Evolutionary conservation across 2,797 vertebrate genomes (phyloP).

Genomic region (Crotalus adamanteus): DNA sequence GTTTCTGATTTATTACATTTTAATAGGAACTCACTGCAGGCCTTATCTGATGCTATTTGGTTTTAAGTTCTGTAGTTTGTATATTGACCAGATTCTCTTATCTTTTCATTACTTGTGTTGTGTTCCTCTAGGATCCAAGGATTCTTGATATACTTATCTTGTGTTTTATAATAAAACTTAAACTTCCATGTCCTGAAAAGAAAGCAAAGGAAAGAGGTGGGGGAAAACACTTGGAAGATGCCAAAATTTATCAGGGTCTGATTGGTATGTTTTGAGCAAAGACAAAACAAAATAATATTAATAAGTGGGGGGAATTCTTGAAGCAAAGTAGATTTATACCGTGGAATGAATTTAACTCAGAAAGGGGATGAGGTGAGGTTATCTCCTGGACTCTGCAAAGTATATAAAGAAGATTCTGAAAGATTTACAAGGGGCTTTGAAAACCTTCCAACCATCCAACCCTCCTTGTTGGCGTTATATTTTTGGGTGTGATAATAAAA

Average conservation of each 20-base stretch:
- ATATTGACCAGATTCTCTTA: slow-evolving; percentile 76
- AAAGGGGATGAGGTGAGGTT: background rate
- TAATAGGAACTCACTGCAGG: slow-evolving; percentile 72
- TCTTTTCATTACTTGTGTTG: slow-evolving; percentile 72
- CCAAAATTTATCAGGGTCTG: slow-evolving; percentile 55
- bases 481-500: background rate
- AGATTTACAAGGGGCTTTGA: background rate
- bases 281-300: background rate
- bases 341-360: background rate
- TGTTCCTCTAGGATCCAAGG: slow-evolving; percentile 66
- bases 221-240: slow-evolving; percentile 51
- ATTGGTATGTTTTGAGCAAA: slow-evolving; percentile 28
- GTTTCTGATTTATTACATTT: slow-evolving; percentile 76
- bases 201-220: slow-evolving; percentile 47
- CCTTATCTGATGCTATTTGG: slow-evolving; percentile 75
- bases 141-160: slow-evolving; percentile 74
- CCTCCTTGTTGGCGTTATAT: background rate
- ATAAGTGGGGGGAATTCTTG: background rate
- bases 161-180: slow-evolving; percentile 76
- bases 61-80: slow-evolving; percentile 72
- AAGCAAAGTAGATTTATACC: slow-evolving; percentile 8
- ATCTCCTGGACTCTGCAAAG: background rate
- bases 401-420: background rate
- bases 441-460: background rate
- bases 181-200: slow-evolving; percentile 61